phyloP scores from a whole-genome alignment of 2,888 invertebrate species.

The Scrobipalpa atriplicella region DNA sequence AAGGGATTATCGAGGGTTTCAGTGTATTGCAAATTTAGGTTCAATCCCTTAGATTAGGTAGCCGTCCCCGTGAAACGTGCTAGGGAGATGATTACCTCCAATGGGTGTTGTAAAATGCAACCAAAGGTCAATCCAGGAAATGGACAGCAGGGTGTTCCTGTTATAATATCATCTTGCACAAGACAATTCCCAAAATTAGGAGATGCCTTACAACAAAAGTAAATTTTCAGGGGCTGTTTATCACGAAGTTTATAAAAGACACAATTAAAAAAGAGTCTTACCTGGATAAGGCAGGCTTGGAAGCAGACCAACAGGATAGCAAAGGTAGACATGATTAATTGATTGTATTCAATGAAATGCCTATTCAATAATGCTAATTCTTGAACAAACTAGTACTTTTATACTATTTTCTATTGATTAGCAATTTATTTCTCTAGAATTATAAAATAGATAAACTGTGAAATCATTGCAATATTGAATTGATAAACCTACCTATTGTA shows the following conservation, averaged over 20 bases:
- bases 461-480: neutral
- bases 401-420: neutral
- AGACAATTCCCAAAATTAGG: no score
- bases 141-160: no score
- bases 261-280: conserved; percentile 29
- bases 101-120: no score
- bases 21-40: neutral
- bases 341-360: conserved; percentile 28
- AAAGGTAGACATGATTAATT: conserved; percentile 45
- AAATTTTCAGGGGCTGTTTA: no score
- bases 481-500: no score
- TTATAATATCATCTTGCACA: no score
- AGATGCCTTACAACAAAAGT: no score
- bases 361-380: conserved; percentile 22
- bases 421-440: neutral
- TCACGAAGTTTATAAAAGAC: no score
- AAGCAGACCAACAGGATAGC: conserved; percentile 44
- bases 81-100: no score
- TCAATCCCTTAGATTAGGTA: no score
- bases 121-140: no score
- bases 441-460: neutral
- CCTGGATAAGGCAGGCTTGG: conserved; percentile 48
- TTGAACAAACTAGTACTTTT: neutral
- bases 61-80: no score
- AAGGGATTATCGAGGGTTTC: neutral